Evolutionary conservation across 2,888 invertebrate genomes (phyloP).

Genomic region (Agrilus biguttatus): DNA sequence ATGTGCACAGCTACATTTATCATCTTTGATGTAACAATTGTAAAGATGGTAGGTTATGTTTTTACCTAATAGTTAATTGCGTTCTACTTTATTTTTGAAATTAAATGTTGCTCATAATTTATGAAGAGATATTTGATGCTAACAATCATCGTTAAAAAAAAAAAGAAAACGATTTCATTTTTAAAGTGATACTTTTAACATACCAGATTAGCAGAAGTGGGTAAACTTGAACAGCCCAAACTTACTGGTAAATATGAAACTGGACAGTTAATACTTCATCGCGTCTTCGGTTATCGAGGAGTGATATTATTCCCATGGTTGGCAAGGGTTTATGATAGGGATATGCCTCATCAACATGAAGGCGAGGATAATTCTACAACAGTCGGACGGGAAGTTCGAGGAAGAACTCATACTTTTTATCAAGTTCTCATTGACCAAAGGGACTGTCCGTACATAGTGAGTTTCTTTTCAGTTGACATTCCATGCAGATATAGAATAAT

Average conservation of each 20-base stretch:
- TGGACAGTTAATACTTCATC: conserved; percentile 89
- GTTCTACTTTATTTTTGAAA: too few relatives aligned
- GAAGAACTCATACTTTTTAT: conserved; percentile 87
- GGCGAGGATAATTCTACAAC: conserved; percentile 23
- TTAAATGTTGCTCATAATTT: too few relatives aligned
- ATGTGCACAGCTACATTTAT: too few relatives aligned
- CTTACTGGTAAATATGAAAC: conserved; percentile 84
- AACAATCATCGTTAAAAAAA: too few relatives aligned
- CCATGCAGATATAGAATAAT: not conserved
- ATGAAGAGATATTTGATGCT: too few relatives aligned
- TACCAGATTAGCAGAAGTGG: conserved; percentile 82
- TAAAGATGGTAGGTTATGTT: too few relatives aligned
- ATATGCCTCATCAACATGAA: conserved; percentile 43
- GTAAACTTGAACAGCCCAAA: conserved; percentile 78
- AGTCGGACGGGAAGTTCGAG: conserved; percentile 76
- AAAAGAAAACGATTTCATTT: not conserved
- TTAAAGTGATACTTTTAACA: not conserved
- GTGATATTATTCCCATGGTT: conserved; percentile 95
- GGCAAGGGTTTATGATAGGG: conserved; percentile 88
- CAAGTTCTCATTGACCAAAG: conserved; percentile 95
- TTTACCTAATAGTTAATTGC: too few relatives aligned
- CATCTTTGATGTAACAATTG: too few relatives aligned
- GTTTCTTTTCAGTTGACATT: conserved; percentile 23
- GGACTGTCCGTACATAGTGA: conserved; percentile 92
- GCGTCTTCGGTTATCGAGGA: conserved; percentile 94